Evolutionary conservation across 2,888 invertebrate genomes (phyloP), one percentile per base, ranked within the genome.

Genomic region (Drosophila dives): DNA sequence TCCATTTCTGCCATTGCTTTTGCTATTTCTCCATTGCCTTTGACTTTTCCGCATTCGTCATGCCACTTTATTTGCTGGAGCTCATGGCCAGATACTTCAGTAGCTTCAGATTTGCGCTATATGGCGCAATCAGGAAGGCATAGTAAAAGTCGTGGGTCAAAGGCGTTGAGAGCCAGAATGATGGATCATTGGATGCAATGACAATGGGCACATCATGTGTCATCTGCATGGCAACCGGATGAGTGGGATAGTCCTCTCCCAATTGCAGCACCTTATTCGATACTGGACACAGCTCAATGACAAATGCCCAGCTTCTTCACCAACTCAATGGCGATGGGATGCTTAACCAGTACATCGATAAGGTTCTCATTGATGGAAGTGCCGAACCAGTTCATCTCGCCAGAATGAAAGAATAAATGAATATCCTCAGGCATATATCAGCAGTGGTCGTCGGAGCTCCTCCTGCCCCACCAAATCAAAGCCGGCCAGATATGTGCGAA

Each of bases 401-500:
- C 97, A 0, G 97, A 96, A 87, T 97, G 97, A 83, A 97, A 97
- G 89, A 95, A 97, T 84, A 95, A 96, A 54, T 95, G 93, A 0
- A 96, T 93, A 40, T 91, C 73, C 0, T 94, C 91, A 0, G 94
- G 93, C n/a, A 94, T 90, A 12, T 92, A n/a, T 91, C 10, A 94
- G 77, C 36, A 97, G 89, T 0, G 96, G 95, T 42, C 93, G 92
- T 0, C 96, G 96, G 34, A 93, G 92, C 84, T 97, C 97, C 91
- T 97, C 97, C 83, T 96, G 95, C 0, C 97, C 97, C 0, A 97
- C 96, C 66, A 97, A 93, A 93, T 97, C 97, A 78, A 97, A 96
- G 11, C 97, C 97, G n/a, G 95, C 95, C 34, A 97, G 93, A 66
- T 95, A 94, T n/a, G 95, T 93, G 0, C 96, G 95, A 91, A 95